Conservation (phyloP, 2,797 vertebrate species). For the Chelidonichthys spinosus region DNA sequence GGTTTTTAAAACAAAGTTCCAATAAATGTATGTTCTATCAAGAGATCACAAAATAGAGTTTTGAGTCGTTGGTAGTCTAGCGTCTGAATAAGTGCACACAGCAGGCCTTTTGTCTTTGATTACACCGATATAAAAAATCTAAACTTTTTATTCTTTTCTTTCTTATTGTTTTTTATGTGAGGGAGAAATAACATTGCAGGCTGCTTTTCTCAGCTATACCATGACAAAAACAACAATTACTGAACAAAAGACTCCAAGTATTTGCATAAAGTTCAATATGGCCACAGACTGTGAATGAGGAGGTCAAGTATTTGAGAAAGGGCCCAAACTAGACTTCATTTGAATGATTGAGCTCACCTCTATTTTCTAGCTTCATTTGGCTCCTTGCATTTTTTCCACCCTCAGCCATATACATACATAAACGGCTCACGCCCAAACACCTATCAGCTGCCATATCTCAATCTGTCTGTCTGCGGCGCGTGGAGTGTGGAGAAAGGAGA, state of each 20-base stretch:
- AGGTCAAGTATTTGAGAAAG: slow-evolving; percentile 28
- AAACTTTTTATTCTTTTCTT: too few relatives aligned
- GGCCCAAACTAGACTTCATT: slow-evolving; percentile 30
- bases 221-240: slow-evolving; percentile 12
- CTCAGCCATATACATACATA: slow-evolving; percentile 34
- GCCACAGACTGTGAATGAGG: slow-evolving; percentile 4
- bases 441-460: slow-evolving; percentile 52
- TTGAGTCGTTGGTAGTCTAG: too few relatives aligned
- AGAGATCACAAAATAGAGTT: too few relatives aligned
- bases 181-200: background rate
- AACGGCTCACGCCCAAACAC: slow-evolving; percentile 24
- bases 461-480: slow-evolving; percentile 33
- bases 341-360: slow-evolving; percentile 38
- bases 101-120: too few relatives aligned
- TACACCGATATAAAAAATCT: too few relatives aligned
- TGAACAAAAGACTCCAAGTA: background rate
- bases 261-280: slow-evolving; percentile 25
- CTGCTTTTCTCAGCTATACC: background rate
- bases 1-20: too few relatives aligned
- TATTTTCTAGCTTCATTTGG: slow-evolving; percentile 48
- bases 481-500: slow-evolving; percentile 53
- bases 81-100: too few relatives aligned
- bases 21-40: too few relatives aligned
- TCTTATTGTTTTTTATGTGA: background rate
- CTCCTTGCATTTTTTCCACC: background rate